Percentiles rank a stretch among this genome's conserved stretches.
Conservation (phyloP, 2,888 invertebrate genomes). For the Cremastobaeus sp. region DNA sequence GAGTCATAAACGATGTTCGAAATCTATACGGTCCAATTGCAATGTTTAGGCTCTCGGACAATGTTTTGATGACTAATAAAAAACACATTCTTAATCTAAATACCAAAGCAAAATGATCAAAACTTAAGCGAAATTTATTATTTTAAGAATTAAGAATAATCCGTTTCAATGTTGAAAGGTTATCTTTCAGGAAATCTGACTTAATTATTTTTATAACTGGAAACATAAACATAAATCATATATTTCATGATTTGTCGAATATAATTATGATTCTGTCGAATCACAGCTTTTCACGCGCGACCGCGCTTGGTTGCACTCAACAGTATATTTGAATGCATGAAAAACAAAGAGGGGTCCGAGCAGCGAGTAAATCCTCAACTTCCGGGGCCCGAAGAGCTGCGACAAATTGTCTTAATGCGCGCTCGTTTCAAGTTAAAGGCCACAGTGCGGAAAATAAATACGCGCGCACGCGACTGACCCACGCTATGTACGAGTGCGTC, state of each 20-base stretch:
- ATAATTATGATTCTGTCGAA: not conserved
- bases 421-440: conserved; percentile 54
- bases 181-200: no score
- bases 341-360: no score
- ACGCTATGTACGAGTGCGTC: conserved; percentile 32
- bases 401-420: conserved; percentile 12
- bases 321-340: conserved; percentile 7
- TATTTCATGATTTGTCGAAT: not conserved
- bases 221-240: no score
- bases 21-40: no score
- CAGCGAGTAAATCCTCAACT: conserved; percentile 12
- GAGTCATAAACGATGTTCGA: conserved; percentile 5
- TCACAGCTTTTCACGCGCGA: conserved; percentile 27
- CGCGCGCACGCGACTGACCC: conserved; percentile 46
- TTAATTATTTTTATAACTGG: no score
- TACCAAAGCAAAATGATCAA: no score
- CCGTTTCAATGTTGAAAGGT: no score
- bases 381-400: conserved; percentile 31
- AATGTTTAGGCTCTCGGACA: no score
- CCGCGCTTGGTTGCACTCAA: conserved; percentile 33
- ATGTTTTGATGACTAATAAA: no score
- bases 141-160: no score
- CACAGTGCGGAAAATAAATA: conserved; percentile 46
- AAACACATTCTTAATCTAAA: no score
- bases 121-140: no score